Base-by-base conservation (phyloP, 2,797 vertebrate genomes). In the Ceyx erithaca region DNA sequence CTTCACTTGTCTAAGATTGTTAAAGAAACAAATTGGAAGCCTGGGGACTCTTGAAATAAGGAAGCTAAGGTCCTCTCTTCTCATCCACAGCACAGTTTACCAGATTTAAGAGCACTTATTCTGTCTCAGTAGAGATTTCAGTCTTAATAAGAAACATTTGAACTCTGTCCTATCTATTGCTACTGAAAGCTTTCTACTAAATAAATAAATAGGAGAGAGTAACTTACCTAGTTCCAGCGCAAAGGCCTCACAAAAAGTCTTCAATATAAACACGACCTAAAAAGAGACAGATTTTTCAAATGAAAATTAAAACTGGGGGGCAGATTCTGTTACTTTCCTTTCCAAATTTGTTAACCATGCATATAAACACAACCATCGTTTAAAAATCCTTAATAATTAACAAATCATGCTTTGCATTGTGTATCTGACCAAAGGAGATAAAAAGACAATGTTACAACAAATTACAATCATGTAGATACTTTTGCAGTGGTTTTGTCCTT, bases 101-200 rank as follows among this genome's bases (percentile, higher is more conserved):
- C 20, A 55, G 7, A 43, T 71, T 63, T 52, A 70, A 77, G 21
- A 83, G 25, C 64, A 83, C 30, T 91, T 83, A n/a, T 1, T 14
- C 17, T 55, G 6, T 52, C 57, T 82, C 64, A 70, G 31, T 49
- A 43, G 61, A 73, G 30, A 81, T 58, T 85, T 89, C 49, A 70
- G 10, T 67, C 35, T 67, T 67, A n/a, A 48, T 22, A 73, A 51
- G 52, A 75, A 89, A 73, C 16, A 16, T 52, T 75, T 85, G 37
- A 92, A 66, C 28, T 76, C 33, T 62, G 13, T 54, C 43, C 21
- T 69, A 82, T 30, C 51, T 10, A 31, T 85, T 85, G 87, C 35
- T 73, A 20, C 33, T 35, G n/a, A 80, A 91, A 91, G 14, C 21
- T 77, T 81, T 72, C 33, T 49, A 46, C 40, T 78, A 70, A 87